A percentile compares a stretch with the other conserved stretches of the same genome.
Conservation (phyloP, 2,113 vertebrate species). For the Axis porcinus region DNA sequence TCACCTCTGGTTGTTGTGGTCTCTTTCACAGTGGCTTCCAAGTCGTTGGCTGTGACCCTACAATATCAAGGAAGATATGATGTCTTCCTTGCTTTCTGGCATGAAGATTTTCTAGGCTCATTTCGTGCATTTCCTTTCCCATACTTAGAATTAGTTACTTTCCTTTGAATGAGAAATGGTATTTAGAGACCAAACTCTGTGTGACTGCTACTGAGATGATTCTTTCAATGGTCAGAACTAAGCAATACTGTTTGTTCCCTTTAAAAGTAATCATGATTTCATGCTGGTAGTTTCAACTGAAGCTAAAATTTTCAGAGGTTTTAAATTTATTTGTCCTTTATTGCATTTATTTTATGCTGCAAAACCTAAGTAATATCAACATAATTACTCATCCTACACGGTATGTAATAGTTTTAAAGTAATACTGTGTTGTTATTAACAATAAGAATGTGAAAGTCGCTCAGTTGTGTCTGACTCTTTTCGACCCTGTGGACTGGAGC, state of each 20-base stretch:
- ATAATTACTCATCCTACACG: neutral
- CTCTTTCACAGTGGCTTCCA: neutral
- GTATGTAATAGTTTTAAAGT: neutral
- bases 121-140: neutral
- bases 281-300: neutral
- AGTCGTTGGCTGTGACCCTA: neutral
- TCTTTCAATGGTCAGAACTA: neutral
- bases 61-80: neutral
- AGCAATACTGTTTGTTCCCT: neutral
- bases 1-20: neutral
- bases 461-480: neutral
- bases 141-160: neutral
- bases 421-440: neutral
- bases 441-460: neutral
- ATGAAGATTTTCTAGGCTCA: neutral
- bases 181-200: neutral
- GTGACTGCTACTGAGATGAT: neutral
- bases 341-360: neutral
- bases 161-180: neutral
- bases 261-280: neutral
- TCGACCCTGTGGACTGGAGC: neutral
- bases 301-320: neutral
- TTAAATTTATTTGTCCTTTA: neutral
- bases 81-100: neutral
- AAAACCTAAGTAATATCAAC: neutral